Base-by-base conservation (phyloP, 2,888 invertebrate species). In the Drosophila formosana region DNA sequence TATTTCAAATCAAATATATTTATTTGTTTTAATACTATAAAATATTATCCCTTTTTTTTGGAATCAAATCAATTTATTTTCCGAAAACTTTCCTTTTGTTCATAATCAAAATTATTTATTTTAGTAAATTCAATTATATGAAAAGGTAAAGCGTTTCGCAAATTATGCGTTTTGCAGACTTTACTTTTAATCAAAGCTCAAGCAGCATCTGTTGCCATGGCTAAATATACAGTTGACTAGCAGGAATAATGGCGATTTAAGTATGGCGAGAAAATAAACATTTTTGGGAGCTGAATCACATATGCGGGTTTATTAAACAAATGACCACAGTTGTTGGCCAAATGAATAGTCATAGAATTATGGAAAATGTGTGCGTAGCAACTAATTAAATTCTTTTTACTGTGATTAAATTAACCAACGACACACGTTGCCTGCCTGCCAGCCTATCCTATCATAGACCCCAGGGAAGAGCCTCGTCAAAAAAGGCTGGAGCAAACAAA, bases 351-450 rank as follows among this genome's bases (percentile, higher is more conserved):
- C 32, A 49, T n/a, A 28, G 50, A 57, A 64, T 57, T 72, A 68
- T 68, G 68, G 49, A 57, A 73, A 68, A 53, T 43, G 43, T 61
- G 57, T 74, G 61, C 64, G 43, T 50, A 30, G 56, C 50, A 64
- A 68, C 74, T 82, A 80, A 81, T 80, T 82, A 80, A 80, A 75
- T 80, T 80, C 58, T 47, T 72, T 80, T 75, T 67, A 77, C 82
- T 75, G 72, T 75, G 70, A 82, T 77, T 74, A 79, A 80, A 80
- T 80, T 75, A 82, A 72, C n/a, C 45, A 70, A 32, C 56, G 50
- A 63, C 55, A 66, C 51, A 64, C 58, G 55, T 30, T 23, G 46
- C 37, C n/a, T 37, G 37, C 5, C 34, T 2, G 11, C 2, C 46
- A 13, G 39, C 13, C 3, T n/a, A 41, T 41, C 3, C 13, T 7